These are phyloP conservation scores for Helleia helle DNA, from an alignment of 2,888 invertebrate species.

Conservation along the genomic window DNA sequence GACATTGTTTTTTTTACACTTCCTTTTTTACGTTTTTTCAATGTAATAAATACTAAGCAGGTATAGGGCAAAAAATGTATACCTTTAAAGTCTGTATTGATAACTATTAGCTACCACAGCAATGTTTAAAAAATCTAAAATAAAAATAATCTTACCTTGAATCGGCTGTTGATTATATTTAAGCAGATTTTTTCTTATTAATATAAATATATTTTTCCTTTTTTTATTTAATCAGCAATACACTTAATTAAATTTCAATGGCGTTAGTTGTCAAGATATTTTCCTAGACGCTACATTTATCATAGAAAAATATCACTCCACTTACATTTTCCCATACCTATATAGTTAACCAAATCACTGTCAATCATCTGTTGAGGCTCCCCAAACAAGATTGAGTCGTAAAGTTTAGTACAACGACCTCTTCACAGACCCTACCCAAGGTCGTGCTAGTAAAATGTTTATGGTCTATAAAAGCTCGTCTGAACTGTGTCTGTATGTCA, in stretches of 20 bases:
- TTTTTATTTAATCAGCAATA: no score
- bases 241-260: no score
- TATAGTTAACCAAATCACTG: slow-evolving; percentile 7
- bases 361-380: slow-evolving; percentile 30
- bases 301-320: no score
- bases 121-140: no score
- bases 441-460: slow-evolving; percentile 73
- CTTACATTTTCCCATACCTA: background rate
- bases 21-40: background rate
- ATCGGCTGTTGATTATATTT: no score
- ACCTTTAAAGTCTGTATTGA: background rate
- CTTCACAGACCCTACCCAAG: slow-evolving; percentile 69
- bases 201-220: no score
- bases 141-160: no score
- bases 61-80: background rate
- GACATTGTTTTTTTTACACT: background rate
- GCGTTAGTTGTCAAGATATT: no score
- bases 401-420: slow-evolving; percentile 65
- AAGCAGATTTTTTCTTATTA: no score
- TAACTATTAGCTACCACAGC: background rate
- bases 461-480: slow-evolving; percentile 70
- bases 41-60: no score
- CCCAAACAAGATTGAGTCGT: slow-evolving; percentile 37
- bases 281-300: no score
- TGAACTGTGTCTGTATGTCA: slow-evolving; percentile 69